Percentiles rank a stretch among this genome's conserved stretches.
Evolutionary conservation across 2,113 vertebrate genomes (phyloP).

Genomic region (Microcebus jonahi): DNA sequence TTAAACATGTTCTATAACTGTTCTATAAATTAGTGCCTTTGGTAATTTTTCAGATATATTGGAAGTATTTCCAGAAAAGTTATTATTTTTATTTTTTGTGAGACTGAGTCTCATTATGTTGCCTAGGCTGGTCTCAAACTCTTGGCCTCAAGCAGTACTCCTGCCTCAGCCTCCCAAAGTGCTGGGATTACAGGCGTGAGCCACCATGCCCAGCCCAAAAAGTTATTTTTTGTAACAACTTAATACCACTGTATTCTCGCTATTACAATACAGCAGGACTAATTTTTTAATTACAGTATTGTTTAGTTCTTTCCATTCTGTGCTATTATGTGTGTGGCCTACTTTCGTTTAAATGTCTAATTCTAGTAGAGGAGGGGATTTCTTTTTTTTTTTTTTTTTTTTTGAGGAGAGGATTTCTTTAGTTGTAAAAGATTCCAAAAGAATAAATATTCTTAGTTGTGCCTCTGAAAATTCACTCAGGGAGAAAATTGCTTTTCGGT

Average conservation of each 20-base stretch:
- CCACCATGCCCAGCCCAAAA: too few relatives aligned
- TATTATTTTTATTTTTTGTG: too few relatives aligned
- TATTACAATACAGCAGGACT: neutral
- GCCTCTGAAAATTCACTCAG: neutral
- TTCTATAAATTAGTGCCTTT: neutral
- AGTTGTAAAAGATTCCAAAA: neutral
- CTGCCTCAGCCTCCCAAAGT: too few relatives aligned
- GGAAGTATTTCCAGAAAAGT: neutral
- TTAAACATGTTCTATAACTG: neutral
- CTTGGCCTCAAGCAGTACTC: too few relatives aligned
- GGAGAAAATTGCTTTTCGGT: neutral
- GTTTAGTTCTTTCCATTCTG: neutral
- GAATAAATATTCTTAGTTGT: neutral
- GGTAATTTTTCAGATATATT: neutral
- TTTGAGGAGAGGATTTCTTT: neutral
- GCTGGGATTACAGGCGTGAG: too few relatives aligned
- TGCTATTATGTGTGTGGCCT: neutral
- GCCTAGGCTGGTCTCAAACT: too few relatives aligned
- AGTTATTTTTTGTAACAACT: neutral
- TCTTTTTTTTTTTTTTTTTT: constrained; percentile 22
- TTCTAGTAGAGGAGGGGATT: neutral
- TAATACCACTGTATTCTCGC: neutral
- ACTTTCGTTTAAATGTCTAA: neutral
- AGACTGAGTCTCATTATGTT: too few relatives aligned
- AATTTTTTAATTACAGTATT: neutral